Evolutionary conservation across 2,113 vertebrate genomes (phyloP).

Genomic region (Oreotrochilus melanogaster): DNA sequence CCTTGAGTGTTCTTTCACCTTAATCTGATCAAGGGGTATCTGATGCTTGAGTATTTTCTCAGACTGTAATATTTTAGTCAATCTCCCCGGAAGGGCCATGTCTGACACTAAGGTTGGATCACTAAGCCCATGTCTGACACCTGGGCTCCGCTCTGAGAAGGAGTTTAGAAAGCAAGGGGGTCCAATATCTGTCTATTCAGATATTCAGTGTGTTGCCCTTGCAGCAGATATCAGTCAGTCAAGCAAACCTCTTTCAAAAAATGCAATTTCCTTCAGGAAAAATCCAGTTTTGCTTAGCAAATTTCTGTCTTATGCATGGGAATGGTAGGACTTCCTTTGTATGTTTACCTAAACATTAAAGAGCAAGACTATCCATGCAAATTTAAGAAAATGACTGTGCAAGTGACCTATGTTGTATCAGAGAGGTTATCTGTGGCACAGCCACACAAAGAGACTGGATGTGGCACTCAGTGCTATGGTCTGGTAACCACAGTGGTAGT

Average conservation of each 20-base stretch:
- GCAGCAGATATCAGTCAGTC: not conserved
- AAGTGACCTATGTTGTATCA: not conserved
- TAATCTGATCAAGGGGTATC: no score
- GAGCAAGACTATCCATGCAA: not conserved
- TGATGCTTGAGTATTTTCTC: no score
- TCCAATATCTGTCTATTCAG: no score
- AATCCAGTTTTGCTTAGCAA: not conserved
- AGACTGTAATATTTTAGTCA: no score
- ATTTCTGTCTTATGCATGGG: not conserved
- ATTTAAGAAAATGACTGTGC: not conserved
- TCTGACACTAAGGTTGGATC: no score
- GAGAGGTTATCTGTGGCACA: not conserved
- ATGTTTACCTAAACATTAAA: not conserved
- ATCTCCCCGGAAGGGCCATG: no score
- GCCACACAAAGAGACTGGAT: not conserved
- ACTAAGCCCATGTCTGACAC: no score
- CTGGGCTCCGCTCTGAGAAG: no score
- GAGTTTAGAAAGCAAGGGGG: no score
- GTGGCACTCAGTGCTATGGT: no score
- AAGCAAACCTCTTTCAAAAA: not conserved
- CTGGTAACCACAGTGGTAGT: no score
- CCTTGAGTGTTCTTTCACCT: no score
- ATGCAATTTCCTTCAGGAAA: not conserved
- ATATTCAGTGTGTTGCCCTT: not conserved
- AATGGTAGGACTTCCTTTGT: not conserved